Percentiles rank a stretch among this genome's conserved stretches.
Evolutionary conservation across 2,888 invertebrate genomes (phyloP).

Genomic region (Gortyna flavago): DNA sequence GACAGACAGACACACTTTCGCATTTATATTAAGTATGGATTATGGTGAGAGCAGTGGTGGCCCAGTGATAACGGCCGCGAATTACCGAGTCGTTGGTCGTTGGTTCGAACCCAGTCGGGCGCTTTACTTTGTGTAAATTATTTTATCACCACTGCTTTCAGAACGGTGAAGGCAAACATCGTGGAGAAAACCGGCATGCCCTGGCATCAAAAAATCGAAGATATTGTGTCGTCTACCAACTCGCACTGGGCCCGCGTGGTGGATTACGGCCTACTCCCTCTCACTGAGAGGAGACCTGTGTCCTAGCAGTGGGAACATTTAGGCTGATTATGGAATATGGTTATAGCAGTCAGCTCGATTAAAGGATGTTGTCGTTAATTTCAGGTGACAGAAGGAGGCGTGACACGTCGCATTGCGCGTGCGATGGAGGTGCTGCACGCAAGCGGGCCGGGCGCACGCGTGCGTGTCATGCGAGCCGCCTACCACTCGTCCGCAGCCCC

Average conservation of each 20-base stretch:
- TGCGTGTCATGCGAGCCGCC: conserved; percentile 93
- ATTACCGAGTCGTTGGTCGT: neutral
- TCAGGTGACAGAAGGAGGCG: conserved; percentile 86
- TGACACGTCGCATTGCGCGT: conserved; percentile 88
- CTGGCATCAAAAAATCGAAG: neutral
- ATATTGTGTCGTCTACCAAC: neutral
- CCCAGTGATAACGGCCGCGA: neutral
- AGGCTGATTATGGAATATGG: neutral
- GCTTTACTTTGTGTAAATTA: neutral
- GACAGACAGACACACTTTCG: too few species aligned
- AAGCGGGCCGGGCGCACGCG: conserved; percentile 91
- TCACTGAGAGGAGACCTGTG: neutral
- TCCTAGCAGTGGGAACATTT: neutral
- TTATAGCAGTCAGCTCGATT: neutral
- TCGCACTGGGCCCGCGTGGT: neutral
- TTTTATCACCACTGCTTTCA: neutral
- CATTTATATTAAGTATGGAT: too few species aligned
- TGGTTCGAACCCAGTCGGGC: neutral
- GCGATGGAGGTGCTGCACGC: conserved; percentile 93
- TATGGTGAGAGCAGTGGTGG: neutral
- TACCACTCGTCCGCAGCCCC: conserved; percentile 86
- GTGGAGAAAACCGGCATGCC: neutral
- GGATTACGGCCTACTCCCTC: neutral
- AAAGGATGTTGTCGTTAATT: conserved; percentile 45
- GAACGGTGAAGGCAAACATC: neutral